Evolutionary conservation across 2,888 invertebrate genomes (phyloP), one percentile per base, ranked within the genome.

Genomic region (Tanypteryx hageni): DNA sequence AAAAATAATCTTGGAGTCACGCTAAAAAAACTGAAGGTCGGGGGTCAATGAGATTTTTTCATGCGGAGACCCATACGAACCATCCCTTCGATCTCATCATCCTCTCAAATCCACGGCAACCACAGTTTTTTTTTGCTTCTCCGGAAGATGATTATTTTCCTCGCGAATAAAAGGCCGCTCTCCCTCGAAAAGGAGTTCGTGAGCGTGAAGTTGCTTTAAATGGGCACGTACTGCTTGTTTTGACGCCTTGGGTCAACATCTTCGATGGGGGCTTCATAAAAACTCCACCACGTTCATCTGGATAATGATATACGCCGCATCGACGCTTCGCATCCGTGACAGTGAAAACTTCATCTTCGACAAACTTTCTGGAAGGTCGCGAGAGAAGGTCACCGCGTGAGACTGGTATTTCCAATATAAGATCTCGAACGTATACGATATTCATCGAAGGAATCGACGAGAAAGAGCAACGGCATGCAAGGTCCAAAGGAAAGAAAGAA

Each of bases 281-380:
- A 76, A 22, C 76, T 22, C 76, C 22, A n/a, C 16, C 64, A 27
- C 76, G 76, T 76, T 11, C 22, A 22, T 10, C 22, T 22, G 68
- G 22, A 68, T 76, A 76, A 76, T 76, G 76, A 76, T 27, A 76
- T 27, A 27, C 76, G 76, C 22, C 22, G 22, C 76, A 27, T 14
- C 27, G 76, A 76, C 76, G 22, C 68, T 27, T 27, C 76, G 22
- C 76, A 76, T 76, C 76, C 76, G 76, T 76, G 76, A 76, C 76
- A 76, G 76, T 76, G 27, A 76, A 76, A 76, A 27, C 76, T 76
- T 27, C 16, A 27, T 27, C 27, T 76, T 61, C 18, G n/a, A 22
- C 76, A 76, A 76, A 76, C 27, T 76, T 76, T 76, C 76, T 22
- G 76, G 76, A 76, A 76, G 76, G 76, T 76, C 76, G 76, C 76